Percentiles rank a stretch among this genome's conserved stretches.
Evolutionary conservation across 2,888 invertebrate species (phyloP).

Genomic region (Cephus runcator): DNA sequence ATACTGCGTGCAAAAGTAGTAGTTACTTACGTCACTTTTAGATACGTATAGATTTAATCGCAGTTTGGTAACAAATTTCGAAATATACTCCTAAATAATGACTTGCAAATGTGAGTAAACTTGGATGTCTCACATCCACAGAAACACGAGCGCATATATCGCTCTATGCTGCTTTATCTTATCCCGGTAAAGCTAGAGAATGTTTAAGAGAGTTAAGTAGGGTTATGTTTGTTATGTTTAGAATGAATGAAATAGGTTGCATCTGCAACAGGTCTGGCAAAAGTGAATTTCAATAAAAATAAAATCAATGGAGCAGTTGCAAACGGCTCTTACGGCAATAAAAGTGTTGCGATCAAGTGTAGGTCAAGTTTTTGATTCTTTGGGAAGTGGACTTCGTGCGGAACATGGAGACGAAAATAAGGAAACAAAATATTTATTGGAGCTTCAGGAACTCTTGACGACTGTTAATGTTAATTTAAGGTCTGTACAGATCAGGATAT

Average conservation of each 20-base stretch:
- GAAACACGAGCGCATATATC: too few relatives aligned
- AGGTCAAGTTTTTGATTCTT: conserved; percentile 84
- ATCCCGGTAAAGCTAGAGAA: not conserved
- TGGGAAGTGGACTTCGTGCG: conserved; percentile 83
- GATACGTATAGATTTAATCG: too few relatives aligned
- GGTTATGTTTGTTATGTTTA: not conserved
- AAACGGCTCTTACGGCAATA: conserved; percentile 79
- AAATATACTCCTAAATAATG: too few relatives aligned
- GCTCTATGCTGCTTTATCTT: not conserved
- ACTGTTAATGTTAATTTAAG: conserved; percentile 83
- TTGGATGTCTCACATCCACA: too few relatives aligned
- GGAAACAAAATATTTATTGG: conserved; percentile 79
- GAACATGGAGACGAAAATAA: conserved; percentile 86
- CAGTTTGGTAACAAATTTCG: too few relatives aligned
- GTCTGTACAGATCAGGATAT: conserved; percentile 56
- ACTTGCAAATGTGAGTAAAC: too few relatives aligned
- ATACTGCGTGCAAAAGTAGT: too few relatives aligned
- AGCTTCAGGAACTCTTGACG: conserved; percentile 84
- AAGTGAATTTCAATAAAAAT: conserved; percentile 23
- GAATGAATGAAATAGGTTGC: not conserved
- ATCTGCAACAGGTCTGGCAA: not conserved
- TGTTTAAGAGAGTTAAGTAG: not conserved
- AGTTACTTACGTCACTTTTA: too few relatives aligned
- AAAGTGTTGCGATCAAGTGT: conserved; percentile 85
- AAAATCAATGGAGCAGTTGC: conserved; percentile 74